Percentiles rank a stretch among this genome's conserved stretches.
Conservation (phyloP, 2,888 invertebrate species). For the Cryptus armator region DNA sequence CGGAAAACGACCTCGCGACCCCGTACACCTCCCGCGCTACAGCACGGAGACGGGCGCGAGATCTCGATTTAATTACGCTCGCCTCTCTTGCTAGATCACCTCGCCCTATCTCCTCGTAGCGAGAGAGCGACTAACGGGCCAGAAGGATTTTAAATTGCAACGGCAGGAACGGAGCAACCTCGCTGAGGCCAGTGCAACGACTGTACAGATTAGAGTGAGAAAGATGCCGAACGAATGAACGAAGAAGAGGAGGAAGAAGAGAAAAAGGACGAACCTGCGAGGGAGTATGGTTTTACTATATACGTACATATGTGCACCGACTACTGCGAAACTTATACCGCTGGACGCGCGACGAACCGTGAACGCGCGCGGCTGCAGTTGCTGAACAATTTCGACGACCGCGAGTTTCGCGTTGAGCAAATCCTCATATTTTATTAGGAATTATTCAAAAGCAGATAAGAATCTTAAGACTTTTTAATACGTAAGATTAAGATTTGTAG, state of each 20-base stretch:
- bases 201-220: constrained; percentile 1
- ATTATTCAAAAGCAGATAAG: neutral
- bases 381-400: neutral
- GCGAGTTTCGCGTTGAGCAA: neutral
- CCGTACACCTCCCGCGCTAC: constrained; percentile 9
- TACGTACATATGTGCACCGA: neutral
- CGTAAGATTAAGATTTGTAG: neutral
- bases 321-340: constrained; percentile 25
- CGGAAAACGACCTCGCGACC: constrained; percentile 58
- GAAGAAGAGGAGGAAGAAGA: constrained; percentile 3
- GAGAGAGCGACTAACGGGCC: constrained; percentile 57
- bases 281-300: constrained; percentile 19
- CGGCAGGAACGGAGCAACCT: constrained; percentile 5
- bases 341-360: constrained; percentile 25
- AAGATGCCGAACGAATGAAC: neutral
- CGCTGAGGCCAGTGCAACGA: neutral
- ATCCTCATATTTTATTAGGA: neutral
- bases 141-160: constrained; percentile 61
- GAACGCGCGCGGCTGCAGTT: constrained; percentile 6
- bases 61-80: constrained; percentile 68
- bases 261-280: constrained; percentile 13
- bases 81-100: constrained; percentile 51
- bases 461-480: neutral
- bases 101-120: constrained; percentile 47
- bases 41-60: constrained; percentile 33